Base-by-base conservation (phyloP, 2,888 invertebrate genomes). In the Melanotus villosus region DNA sequence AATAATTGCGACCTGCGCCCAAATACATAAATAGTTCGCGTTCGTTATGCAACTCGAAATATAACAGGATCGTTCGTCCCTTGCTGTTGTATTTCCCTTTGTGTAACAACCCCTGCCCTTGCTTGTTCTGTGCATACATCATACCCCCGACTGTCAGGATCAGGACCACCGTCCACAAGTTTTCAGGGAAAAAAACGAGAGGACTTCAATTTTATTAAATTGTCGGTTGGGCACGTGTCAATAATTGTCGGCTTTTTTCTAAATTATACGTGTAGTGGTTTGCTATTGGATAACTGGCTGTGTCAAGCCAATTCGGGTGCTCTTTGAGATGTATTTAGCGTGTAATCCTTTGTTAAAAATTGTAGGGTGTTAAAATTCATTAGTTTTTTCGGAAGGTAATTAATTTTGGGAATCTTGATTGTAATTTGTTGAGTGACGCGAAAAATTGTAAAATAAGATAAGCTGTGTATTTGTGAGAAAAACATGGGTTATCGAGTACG, bases 261-360 rank as follows among this genome's bases (percentile, higher is more conserved):
- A 45, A 45, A 45, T 45, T 45, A 45, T 45, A 7, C n/a, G 45
- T 45, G 14, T 45, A 45, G 45, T 45, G 45, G 45, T 45, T n/a
- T 41, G 41, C 18, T 19, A 12, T 45, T 45, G 45, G 45, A 19
- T 45, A 45, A 45, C 45, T 45, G 45, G 19, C 21, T 45, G 14
- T 9, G 10, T 5, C 14, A 45, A 45, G 45, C 45, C 10, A 19
- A 45, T 21, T 45, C 21, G 19, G 9, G 1, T n/a, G 19, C 45
- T 26, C n/a, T 41, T 41, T 45, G 45, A 45, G 45, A 45, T 7
- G 45, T 12, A 45, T 45, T 4, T 21, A 21, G 19, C 21, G 21
- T 45, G 21, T 21, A 45, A 45, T 45, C 45, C 45, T 21, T 45
- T 45, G 10, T 45, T 9, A 12, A 12, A 14, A 5, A n/a, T 34